Evolutionary conservation across 2,797 vertebrate species (phyloP), one percentile per base, ranked within the genome.

Genomic region (Gymnoscopelus microlampas): DNA sequence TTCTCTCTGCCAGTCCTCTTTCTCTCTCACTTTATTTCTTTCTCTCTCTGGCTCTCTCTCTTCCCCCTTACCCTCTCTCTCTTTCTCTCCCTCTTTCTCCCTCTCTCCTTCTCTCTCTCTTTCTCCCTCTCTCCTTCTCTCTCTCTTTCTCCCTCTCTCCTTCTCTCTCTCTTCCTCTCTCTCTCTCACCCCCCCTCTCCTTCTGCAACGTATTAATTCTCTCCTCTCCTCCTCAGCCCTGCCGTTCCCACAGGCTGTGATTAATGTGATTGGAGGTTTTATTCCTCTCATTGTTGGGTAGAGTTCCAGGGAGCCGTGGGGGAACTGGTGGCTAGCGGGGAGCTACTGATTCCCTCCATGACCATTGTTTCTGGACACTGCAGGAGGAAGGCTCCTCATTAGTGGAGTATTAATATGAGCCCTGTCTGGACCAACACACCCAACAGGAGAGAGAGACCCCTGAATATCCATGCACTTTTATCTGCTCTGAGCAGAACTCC

Each of bases 201-300:
- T 87, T 89, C 74, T 78, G 83, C 79, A 12, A 3, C 82, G 86
- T 88, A 81, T 90, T 79, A 80, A 32, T 76, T 59, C 49, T 74
- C 81, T 64, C 69, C 58, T 64, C 15, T 48, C 75, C 71, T 62
- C 7, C 53, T 23, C 70, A 1, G 73, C 87, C 84, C 61, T 66
- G 53, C 48, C 48, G 74, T 71, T 78, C 83, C 86, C 87, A 72
- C 82, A 68, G 90, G 90, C 87, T 75, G 82, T 91, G 91, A 94
- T 93, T 92, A 91, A 92, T 92, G 90, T 82, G 88, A 89, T 82
- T 68, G 85, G 72, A 81, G 80, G 39, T 70, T 57, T 68, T 64
- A 68, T 64, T 86, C 68, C 68, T 79, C 77, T 76, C 76, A 80
- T 78, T 89, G 89, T 89, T 81, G 82, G 79, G 82, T 59, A 10